Evolutionary conservation across 2,113 vertebrate genomes (phyloP).

Genomic region (Rhineura floridana): DNA sequence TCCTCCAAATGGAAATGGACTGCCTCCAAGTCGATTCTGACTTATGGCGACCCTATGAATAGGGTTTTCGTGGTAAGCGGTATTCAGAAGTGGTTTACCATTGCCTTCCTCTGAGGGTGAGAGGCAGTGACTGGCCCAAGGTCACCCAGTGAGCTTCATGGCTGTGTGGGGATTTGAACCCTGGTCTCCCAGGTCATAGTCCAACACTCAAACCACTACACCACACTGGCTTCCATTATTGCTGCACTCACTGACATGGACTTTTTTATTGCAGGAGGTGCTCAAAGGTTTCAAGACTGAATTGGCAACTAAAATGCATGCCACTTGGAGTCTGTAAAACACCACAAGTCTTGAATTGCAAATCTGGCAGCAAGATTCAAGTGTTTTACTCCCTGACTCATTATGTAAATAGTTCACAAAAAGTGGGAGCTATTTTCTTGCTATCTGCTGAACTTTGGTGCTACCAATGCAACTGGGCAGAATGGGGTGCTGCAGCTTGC

Average conservation of each 20-base stretch:
- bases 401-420: background rate
- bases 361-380: background rate
- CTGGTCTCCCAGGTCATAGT: too few relatives aligned
- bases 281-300: background rate
- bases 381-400: background rate
- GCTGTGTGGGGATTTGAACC: too few relatives aligned
- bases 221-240: background rate
- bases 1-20: too few relatives aligned
- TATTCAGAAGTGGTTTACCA: too few relatives aligned
- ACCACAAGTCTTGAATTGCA: background rate
- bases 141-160: too few relatives aligned
- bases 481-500: background rate
- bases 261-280: background rate
- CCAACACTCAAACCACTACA: too few relatives aligned
- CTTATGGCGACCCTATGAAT: too few relatives aligned
- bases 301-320: background rate
- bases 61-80: too few relatives aligned
- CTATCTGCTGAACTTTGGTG: background rate
- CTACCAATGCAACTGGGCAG: background rate
- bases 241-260: background rate
- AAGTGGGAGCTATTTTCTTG: background rate
- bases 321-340: background rate
- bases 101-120: too few relatives aligned
- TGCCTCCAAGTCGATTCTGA: too few relatives aligned
- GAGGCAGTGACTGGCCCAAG: too few relatives aligned